phyloP scores from a whole-genome alignment of 1,140 invertebrate genomes.

The Atta cephalotes region DNA sequence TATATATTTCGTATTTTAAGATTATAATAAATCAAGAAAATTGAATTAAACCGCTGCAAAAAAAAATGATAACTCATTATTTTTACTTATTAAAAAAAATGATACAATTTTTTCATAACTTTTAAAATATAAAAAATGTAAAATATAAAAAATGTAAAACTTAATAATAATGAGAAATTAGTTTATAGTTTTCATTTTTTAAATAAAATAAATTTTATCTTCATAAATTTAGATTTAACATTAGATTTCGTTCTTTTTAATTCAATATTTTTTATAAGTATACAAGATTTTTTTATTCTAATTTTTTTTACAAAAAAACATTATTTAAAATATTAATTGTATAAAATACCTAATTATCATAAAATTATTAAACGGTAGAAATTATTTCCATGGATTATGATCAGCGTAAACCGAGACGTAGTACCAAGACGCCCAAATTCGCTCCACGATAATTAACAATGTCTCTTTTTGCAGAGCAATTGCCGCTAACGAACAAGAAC shows the following conservation, averaged over 20 bases:
- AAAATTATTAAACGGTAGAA: too few relatives aligned
- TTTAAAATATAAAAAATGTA: too few relatives aligned
- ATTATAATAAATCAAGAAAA: not conserved
- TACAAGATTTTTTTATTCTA: not conserved
- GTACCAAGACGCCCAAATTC: not conserved
- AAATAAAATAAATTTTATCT: too few relatives aligned
- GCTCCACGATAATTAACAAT: slow-evolving; percentile 62
- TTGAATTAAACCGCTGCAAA: not conserved
- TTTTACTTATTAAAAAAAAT: not conserved
- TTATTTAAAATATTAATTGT: too few relatives aligned
- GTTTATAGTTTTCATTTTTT: too few relatives aligned
- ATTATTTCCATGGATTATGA: not conserved
- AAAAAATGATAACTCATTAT: not conserved
- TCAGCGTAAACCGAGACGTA: not conserved
- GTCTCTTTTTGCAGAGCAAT: slow-evolving; percentile 42
- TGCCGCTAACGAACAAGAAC: slow-evolving; percentile 65
- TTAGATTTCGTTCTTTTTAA: not conserved
- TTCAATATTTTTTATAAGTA: not conserved
- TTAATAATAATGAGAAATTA: too few relatives aligned
- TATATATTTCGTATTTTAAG: too few relatives aligned
- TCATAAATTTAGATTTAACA: too few relatives aligned
- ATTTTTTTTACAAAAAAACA: not conserved
- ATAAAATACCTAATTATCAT: too few relatives aligned
- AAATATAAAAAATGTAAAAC: too few relatives aligned
- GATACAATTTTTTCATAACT: too few relatives aligned